Percentiles rank a stretch among this genome's conserved stretches.
Conservation (phyloP, 2,113 vertebrate genomes). For the Nycticebus coucang region DNA sequence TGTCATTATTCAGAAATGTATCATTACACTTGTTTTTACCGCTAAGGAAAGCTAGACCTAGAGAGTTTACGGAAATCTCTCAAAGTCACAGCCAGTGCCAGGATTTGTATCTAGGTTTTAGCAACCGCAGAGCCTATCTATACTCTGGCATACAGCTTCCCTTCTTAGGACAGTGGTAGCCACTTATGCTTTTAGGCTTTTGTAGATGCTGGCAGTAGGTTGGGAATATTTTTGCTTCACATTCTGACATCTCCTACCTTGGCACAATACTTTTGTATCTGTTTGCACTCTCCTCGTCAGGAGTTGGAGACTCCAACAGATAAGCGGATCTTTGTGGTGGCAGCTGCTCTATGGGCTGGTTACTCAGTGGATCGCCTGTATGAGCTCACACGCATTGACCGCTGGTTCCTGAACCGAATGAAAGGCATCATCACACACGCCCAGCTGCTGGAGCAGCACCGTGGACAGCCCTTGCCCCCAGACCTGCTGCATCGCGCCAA, state of each 20-base stretch:
- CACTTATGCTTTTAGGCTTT: too few species aligned
- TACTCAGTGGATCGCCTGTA: conserved; percentile 95
- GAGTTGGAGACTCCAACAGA: conserved; percentile 96
- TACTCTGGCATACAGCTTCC: background rate
- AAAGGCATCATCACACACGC: conserved; percentile 93
- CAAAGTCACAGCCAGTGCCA: background rate
- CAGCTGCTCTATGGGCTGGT: conserved; percentile 90
- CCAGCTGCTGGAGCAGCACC: conserved; percentile 89
- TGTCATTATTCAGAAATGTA: background rate
- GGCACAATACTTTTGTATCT: background rate
- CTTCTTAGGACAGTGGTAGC: background rate
- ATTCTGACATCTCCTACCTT: background rate
- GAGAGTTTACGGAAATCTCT: background rate
- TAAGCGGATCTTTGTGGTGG: conserved; percentile 97
- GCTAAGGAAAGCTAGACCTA: background rate
- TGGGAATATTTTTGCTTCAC: background rate
- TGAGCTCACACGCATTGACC: conserved; percentile 95
- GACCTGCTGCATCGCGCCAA: conserved; percentile 92
- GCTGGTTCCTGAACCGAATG: conserved; percentile 99
- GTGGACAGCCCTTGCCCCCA: conserved; percentile 86
- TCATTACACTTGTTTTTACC: background rate
- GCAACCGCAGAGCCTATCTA: background rate
- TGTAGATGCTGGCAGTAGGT: background rate
- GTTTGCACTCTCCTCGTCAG: conserved; percentile 74
- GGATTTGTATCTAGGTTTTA: background rate